Percentiles rank a stretch among this genome's conserved stretches.
These are phyloP conservation scores for Naso thynnoides DNA, from an alignment of 2,797 vertebrate species.

Conservation along the genomic window DNA sequence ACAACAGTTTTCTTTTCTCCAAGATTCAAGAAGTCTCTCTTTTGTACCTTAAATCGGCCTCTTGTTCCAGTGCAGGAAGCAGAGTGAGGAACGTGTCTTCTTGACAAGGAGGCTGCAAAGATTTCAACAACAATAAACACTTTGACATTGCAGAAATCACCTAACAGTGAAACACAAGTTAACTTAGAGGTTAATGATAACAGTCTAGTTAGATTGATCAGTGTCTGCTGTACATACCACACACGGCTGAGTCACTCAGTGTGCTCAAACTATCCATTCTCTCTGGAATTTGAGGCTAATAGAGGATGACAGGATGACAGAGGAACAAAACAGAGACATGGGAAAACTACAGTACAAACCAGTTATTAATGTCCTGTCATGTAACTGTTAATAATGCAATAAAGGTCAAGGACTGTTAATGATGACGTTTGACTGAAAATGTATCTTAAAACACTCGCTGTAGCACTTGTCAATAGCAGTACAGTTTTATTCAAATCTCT, in stretches of 20 bases:
- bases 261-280: slow-evolving; percentile 80
- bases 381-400: neutral
- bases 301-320: slow-evolving; percentile 36
- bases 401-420: neutral
- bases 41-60: slow-evolving; percentile 81
- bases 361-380: slow-evolving; percentile 5
- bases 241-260: slow-evolving; percentile 77
- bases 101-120: slow-evolving; percentile 76
- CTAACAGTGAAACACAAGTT: neutral
- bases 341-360: slow-evolving; percentile 22
- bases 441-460: neutral
- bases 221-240: slow-evolving; percentile 74
- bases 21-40: neutral
- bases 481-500: neutral
- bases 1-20: neutral
- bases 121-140: slow-evolving; percentile 41
- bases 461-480: neutral
- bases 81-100: slow-evolving; percentile 82
- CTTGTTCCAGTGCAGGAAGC: slow-evolving; percentile 82
- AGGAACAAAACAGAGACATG: slow-evolving; percentile 18
- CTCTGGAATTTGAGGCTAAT: slow-evolving; percentile 88
- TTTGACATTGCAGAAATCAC: neutral
- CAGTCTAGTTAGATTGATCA: slow-evolving; percentile 3
- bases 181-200: slow-evolving; percentile 10
- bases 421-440: neutral